Conservation (phyloP, 2,113 vertebrate genomes). For the Stigmatopora nigra region DNA sequence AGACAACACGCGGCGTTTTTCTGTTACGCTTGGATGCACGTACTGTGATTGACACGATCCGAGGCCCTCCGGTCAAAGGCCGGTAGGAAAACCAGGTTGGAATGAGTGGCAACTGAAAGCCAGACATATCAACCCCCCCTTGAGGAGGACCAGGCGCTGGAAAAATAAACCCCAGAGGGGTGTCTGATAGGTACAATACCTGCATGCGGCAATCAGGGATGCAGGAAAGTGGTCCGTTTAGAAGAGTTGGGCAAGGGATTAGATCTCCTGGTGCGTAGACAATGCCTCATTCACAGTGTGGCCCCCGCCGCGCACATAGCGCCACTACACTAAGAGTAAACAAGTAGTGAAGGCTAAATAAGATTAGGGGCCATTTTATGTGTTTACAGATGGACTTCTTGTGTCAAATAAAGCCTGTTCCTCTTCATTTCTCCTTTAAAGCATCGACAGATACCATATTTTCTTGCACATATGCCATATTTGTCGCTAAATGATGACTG, state of each 20-base stretch:
- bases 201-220: slow-evolving; percentile 43
- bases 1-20: slow-evolving; percentile 25
- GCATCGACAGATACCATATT: slow-evolving; percentile 13
- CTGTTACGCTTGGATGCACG: slow-evolving; percentile 24
- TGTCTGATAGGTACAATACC: slow-evolving; percentile 45
- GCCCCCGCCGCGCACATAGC: slow-evolving; percentile 36
- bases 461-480: too few species aligned
- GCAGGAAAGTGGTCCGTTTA: slow-evolving; percentile 30
- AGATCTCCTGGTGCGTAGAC: slow-evolving; percentile 53
- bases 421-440: slow-evolving; percentile 35
- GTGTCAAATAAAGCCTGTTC: slow-evolving; percentile 27
- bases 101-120: slow-evolving; percentile 31
- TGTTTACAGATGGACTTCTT: slow-evolving; percentile 46
- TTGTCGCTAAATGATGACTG: too few species aligned
- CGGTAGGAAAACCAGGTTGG: not conserved
- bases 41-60: slow-evolving; percentile 46
- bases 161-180: slow-evolving; percentile 26
- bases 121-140: slow-evolving; percentile 26
- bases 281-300: slow-evolving; percentile 60
- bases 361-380: slow-evolving; percentile 56
- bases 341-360: slow-evolving; percentile 53
- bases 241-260: slow-evolving; percentile 38
- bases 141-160: slow-evolving; percentile 17
- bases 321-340: slow-evolving; percentile 58
- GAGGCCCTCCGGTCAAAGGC: slow-evolving; percentile 24